Conservation (phyloP, 2,888 invertebrate species). For the Rhingia rostrata region DNA sequence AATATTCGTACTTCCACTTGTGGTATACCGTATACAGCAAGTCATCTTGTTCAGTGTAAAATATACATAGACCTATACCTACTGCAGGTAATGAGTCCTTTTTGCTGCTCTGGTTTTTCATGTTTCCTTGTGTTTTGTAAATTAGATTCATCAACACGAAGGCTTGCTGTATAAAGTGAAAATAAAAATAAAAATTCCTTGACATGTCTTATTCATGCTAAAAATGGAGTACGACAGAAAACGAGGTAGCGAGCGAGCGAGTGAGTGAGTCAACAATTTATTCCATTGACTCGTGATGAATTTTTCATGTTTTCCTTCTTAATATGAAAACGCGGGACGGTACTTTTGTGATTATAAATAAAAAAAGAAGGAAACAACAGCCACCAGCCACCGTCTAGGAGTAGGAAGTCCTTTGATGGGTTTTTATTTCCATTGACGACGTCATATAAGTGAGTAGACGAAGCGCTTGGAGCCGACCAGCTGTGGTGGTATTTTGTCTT, state of each 20-base stretch:
- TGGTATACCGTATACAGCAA: slow-evolving; percentile 41
- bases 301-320: slow-evolving; percentile 26
- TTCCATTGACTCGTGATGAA: slow-evolving; percentile 44
- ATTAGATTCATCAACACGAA: slow-evolving; percentile 48
- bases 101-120: slow-evolving; percentile 1
- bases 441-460: too few relatives aligned
- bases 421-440: too few relatives aligned
- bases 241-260: slow-evolving; percentile 10
- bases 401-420: too few relatives aligned
- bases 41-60: slow-evolving; percentile 43
- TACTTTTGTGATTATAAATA: slow-evolving; percentile 13
- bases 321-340: neutral
- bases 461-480: neutral
- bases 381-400: neutral
- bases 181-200: slow-evolving; percentile 25
- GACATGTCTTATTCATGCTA: slow-evolving; percentile 39
- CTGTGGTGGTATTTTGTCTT: slow-evolving; percentile 4
- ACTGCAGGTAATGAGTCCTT: slow-evolving; percentile 19
- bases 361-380: neutral
- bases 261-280: slow-evolving; percentile 7
- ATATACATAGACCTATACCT: neutral
- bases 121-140: slow-evolving; percentile 14
- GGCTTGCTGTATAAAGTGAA: slow-evolving; percentile 48
- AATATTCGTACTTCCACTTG: slow-evolving; percentile 3
- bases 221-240: slow-evolving; percentile 16